These are phyloP conservation scores for Mormyrus lacerda DNA, from an alignment of 2,113 vertebrate species.

Conservation along the genomic window DNA sequence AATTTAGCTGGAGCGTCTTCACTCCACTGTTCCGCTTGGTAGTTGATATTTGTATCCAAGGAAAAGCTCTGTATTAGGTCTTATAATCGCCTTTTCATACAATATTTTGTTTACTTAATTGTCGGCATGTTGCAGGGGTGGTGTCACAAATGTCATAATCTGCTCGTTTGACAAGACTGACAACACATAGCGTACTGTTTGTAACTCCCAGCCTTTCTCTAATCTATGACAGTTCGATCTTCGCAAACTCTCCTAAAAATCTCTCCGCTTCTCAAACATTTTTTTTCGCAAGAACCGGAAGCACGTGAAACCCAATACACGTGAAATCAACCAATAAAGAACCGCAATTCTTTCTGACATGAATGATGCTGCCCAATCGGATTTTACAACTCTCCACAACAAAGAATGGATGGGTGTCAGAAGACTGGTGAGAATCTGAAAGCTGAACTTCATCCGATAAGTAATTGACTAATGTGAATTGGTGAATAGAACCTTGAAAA, in stretches of 20 bases:
- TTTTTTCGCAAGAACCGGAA: slow-evolving; percentile 73
- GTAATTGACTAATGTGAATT: background rate
- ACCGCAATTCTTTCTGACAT: slow-evolving; percentile 54
- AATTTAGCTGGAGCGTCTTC: slow-evolving; percentile 42
- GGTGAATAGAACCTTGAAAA: background rate
- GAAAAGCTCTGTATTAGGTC: slow-evolving; percentile 14
- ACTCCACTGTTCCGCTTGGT: slow-evolving; percentile 66
- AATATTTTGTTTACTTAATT: slow-evolving; percentile 30
- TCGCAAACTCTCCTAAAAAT: slow-evolving; percentile 78
- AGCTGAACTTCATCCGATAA: background rate
- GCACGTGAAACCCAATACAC: slow-evolving; percentile 79
- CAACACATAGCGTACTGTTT: slow-evolving; percentile 61
- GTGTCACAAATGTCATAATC: slow-evolving; percentile 57
- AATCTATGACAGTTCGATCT: slow-evolving; percentile 75
- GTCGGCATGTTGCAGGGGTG: slow-evolving; percentile 37
- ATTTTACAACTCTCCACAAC: slow-evolving; percentile 45
- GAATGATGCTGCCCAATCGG: slow-evolving; percentile 64
- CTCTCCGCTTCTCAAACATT: slow-evolving; percentile 60
- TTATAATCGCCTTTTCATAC: slow-evolving; percentile 29
- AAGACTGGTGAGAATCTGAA: slow-evolving; percentile 11
- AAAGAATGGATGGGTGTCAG: slow-evolving; percentile 45
- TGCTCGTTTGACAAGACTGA: slow-evolving; percentile 53
- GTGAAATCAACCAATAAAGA: slow-evolving; percentile 69
- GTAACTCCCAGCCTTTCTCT: slow-evolving; percentile 51
- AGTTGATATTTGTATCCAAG: slow-evolving; percentile 50